Percentiles rank a stretch among this genome's conserved stretches.
Evolutionary conservation across 2,113 vertebrate species (phyloP).

Genomic region (Canis aureus): DNA sequence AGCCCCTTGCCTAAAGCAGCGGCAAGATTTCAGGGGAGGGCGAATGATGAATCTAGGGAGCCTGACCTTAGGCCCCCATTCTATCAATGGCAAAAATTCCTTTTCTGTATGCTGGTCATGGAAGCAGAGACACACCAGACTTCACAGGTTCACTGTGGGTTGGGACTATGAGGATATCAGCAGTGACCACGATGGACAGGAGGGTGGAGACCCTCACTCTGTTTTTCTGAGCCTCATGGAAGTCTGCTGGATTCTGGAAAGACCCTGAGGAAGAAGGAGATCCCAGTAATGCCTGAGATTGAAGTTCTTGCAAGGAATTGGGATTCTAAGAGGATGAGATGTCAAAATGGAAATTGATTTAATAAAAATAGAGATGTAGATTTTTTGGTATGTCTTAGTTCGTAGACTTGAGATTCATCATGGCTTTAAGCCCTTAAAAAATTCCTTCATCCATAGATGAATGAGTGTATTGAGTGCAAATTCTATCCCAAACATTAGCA

Average conservation of each 20-base stretch:
- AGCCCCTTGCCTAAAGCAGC: background rate
- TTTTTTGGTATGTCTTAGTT: background rate
- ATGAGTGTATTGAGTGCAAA: background rate
- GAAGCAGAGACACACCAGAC: background rate
- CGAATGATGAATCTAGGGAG: background rate
- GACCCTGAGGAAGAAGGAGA: background rate
- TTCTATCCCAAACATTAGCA: background rate
- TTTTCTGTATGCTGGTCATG: background rate
- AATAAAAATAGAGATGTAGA: background rate
- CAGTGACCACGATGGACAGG: background rate
- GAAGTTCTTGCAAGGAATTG: background rate
- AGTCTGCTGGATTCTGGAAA: background rate
- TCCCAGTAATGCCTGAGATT: background rate
- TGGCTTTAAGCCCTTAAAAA: background rate
- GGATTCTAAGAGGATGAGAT: background rate
- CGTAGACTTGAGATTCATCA: conserved; percentile 30
- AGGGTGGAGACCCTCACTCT: background rate
- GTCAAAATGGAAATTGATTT: conserved; percentile 59
- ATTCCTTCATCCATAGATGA: background rate
- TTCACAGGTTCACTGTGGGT: background rate
- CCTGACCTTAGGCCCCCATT: background rate
- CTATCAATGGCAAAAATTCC: background rate
- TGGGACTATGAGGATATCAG: background rate
- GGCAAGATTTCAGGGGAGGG: background rate
- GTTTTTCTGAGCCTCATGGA: background rate